Evolutionary conservation across 2,888 invertebrate species (phyloP), one percentile per base, ranked within the genome.

Genomic region (Ochlodes sylvanus): DNA sequence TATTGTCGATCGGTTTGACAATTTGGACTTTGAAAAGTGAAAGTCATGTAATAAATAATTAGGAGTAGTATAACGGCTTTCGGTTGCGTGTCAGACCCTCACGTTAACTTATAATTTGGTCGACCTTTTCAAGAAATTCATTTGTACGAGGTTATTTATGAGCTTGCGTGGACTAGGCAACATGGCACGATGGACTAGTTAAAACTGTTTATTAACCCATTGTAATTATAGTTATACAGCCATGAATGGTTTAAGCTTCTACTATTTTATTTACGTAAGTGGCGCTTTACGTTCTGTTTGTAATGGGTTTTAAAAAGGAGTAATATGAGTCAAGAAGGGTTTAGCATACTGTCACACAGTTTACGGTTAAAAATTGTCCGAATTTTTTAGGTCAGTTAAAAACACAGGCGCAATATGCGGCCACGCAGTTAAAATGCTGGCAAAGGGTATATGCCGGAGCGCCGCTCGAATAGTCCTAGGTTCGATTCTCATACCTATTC

Each of bases 81-180:
- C 73, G 76, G 76, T 68, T 75, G 91, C 92, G 92, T 92, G 93
- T 88, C 82, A 84, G 81, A 81, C 82, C 77, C 81, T 83, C 80
- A 88, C 84, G 88, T 89, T 85, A 87, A 90, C 86, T 87, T 86
- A 86, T 89, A 92, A 91, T 91, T 90, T 89, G 86, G 86, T 87
- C 86, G 89, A 87, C 90, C 89, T 91, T 91, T 92, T 91, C 87
- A 88, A 88, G 90, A 90, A 90, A 89, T 91, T 91, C 87, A 88
- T 91, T 90, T 87, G 81, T 78, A 82, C 79, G 76, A 75, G 80
- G 82, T 88, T 78, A 84, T 82, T 82, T 81, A 83, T 78, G 77
- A 77, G 81, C 78, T 88, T 83, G 89, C 87, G 88, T 88, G 87
- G 86, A 78, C 75, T 76, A 73, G 69, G 72, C 75, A 79, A 78